A percentile compares a stretch with the other conserved stretches of the same genome.
Conservation (phyloP, 2,113 vertebrate genomes). For the Xiphias gladius region DNA sequence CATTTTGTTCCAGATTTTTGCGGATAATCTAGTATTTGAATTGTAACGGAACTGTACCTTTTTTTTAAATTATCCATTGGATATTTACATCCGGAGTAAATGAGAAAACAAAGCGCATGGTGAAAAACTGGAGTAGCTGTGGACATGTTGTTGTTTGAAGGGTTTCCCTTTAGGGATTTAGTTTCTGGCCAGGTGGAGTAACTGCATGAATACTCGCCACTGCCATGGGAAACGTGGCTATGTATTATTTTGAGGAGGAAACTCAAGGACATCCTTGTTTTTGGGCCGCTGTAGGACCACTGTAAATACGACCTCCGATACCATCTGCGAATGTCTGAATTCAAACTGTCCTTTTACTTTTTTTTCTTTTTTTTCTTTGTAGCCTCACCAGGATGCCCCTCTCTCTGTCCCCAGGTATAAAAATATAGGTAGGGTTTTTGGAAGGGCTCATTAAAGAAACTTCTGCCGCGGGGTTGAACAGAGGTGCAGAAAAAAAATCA, state of each 20-base stretch:
- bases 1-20: too few species aligned
- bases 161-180: neutral
- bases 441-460: neutral
- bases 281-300: slow-evolving; percentile 29
- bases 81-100: neutral
- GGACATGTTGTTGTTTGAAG: too few species aligned
- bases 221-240: neutral
- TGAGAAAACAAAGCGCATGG: neutral
- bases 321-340: slow-evolving; percentile 59
- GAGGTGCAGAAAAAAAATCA: neutral
- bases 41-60: neutral
- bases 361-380: neutral
- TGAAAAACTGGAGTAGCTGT: neutral
- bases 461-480: neutral
- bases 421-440: neutral
- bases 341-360: neutral
- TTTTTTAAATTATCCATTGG: neutral
- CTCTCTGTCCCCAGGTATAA: neutral
- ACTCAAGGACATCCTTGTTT: slow-evolving; percentile 50
- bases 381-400: neutral
- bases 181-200: neutral
- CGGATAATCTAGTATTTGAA: neutral
- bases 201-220: neutral
- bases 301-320: slow-evolving; percentile 16
- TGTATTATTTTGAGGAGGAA: neutral